Evolutionary conservation across 2,888 invertebrate genomes (phyloP).

Genomic region (Drosophila kambysellisi): DNA sequence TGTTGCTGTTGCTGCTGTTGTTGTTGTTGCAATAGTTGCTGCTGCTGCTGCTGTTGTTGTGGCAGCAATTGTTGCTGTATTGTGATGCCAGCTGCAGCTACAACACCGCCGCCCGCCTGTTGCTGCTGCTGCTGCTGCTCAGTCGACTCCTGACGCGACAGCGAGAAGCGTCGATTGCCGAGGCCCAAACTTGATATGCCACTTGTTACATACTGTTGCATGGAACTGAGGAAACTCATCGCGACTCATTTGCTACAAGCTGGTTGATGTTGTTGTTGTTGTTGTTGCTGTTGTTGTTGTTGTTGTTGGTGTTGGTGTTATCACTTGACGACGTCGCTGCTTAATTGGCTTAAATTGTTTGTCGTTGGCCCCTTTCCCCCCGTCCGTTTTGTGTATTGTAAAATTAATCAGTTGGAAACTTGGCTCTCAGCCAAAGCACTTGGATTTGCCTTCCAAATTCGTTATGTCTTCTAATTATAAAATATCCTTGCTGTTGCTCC

Average conservation of each 20-base stretch:
- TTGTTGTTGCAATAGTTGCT: conserved; percentile 41
- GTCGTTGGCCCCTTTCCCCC: conserved; percentile 27
- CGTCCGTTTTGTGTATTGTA: conserved; percentile 43
- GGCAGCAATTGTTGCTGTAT: conserved; percentile 23
- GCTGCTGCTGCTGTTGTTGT: conserved; percentile 30
- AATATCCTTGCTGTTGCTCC: conserved; percentile 39
- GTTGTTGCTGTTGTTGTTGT: conserved; percentile 4
- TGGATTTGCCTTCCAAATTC: conserved; percentile 60
- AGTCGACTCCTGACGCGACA: conserved; percentile 89
- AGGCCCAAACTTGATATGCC: conserved; percentile 93
- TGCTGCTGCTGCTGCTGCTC: conserved; percentile 76
- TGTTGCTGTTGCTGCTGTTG: conserved; percentile 39
- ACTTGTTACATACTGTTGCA: conserved; percentile 94
- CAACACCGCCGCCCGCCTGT: conserved; percentile 47
- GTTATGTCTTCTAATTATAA: conserved; percentile 70
- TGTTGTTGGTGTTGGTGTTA: conserved; percentile 18
- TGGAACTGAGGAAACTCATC: conserved; percentile 95
- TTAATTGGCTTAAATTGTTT: conserved; percentile 59
- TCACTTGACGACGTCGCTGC: conserved; percentile 17
- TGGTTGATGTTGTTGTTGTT: conserved; percentile 4
- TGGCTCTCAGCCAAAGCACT: conserved; percentile 46
- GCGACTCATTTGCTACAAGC: conserved; percentile 74
- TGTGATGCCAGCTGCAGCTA: conserved; percentile 26
- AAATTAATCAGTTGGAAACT: conserved; percentile 78
- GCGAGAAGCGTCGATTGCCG: conserved; percentile 90